Conservation (phyloP, 2,797 vertebrate genomes). For the Rhabdomys pumilio region DNA sequence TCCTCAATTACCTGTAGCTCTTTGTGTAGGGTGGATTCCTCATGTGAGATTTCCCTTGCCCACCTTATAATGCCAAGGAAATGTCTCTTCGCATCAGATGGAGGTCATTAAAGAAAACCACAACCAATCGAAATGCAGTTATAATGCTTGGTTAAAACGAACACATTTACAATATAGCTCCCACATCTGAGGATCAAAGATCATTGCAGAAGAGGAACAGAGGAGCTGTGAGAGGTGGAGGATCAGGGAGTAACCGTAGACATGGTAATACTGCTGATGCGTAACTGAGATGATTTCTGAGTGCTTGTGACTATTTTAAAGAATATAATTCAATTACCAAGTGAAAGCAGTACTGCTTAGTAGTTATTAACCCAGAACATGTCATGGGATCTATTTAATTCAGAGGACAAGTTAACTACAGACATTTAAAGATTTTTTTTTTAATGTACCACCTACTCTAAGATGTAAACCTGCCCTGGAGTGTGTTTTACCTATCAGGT, state of each 20-base stretch:
- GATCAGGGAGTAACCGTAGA: background rate
- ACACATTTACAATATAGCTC: no score
- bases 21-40: background rate
- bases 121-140: background rate
- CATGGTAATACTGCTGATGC: background rate
- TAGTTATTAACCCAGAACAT: conserved; percentile 30
- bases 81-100: background rate
- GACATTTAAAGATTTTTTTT: conserved; percentile 7
- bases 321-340: background rate
- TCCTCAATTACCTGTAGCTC: background rate
- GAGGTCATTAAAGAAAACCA: background rate
- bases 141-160: background rate
- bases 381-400: conserved; percentile 2
- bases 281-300: background rate
- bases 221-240: no score
- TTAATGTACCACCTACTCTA: background rate
- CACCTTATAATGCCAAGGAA: background rate
- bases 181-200: background rate
- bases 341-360: background rate
- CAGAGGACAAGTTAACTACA: conserved; percentile 1
- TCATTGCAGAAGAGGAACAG: background rate
- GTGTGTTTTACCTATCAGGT: background rate
- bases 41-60: background rate
- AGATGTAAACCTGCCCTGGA: background rate
- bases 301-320: conserved; percentile 19